Evolutionary conservation across 2,113 vertebrate genomes (phyloP).

Genomic region (Sisor rabdophorus): DNA sequence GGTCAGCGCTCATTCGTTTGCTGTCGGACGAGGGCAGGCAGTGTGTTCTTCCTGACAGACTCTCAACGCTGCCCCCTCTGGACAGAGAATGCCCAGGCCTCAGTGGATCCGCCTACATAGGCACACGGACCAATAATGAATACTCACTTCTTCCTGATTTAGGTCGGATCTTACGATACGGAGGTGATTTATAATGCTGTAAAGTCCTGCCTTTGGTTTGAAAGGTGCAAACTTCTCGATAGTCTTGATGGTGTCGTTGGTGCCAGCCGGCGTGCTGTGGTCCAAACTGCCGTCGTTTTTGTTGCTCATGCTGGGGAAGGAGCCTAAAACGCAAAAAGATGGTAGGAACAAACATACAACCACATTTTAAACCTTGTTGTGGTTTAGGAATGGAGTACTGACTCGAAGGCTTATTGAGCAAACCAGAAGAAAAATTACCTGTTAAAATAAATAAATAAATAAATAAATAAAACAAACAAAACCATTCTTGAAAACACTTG

Average conservation of each 20-base stretch:
- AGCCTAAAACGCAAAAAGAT: slow-evolving; percentile 66
- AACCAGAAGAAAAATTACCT: neutral
- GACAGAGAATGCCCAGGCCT: slow-evolving; percentile 85
- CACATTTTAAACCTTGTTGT: neutral
- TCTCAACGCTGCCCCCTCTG: slow-evolving; percentile 92
- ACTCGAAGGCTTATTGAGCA: neutral
- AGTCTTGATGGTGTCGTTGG: slow-evolving; percentile 96
- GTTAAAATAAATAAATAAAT: too few species aligned
- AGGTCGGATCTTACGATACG: neutral
- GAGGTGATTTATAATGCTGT: neutral
- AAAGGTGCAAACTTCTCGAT: slow-evolving; percentile 83
- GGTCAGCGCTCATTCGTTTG: slow-evolving; percentile 93
- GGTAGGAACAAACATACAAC: neutral
- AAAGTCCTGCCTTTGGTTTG: slow-evolving; percentile 75
- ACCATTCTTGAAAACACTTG: too few species aligned
- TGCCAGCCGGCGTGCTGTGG: slow-evolving; percentile 83
- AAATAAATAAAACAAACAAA: too few species aligned
- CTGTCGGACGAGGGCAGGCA: slow-evolving; percentile 77
- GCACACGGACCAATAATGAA: neutral
- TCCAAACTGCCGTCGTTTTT: slow-evolving; percentile 89
- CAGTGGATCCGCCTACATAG: slow-evolving; percentile 77
- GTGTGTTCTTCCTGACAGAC: slow-evolving; percentile 77
- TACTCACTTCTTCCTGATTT: too few species aligned
- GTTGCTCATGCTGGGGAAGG: slow-evolving; percentile 89
- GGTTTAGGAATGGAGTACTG: too few species aligned